These are phyloP conservation scores for Diceros bicornis DNA, from an alignment of 2,797 vertebrate species.

Conservation along the genomic window DNA sequence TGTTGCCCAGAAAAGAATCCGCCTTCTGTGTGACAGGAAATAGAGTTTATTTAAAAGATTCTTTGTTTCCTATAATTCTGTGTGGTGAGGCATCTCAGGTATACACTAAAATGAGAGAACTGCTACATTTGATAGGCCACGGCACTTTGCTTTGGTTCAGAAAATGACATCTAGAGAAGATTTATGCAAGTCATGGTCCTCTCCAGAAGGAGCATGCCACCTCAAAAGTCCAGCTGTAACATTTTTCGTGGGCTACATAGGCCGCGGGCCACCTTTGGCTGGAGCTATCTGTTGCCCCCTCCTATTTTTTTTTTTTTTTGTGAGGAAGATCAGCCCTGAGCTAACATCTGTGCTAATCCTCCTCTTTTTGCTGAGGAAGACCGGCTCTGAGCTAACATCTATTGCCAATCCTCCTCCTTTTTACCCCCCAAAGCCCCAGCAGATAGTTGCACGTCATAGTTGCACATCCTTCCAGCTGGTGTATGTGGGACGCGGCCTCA, in stretches of 20 bases:
- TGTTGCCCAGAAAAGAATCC: slow-evolving; percentile 78
- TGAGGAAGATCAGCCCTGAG: too few relatives aligned
- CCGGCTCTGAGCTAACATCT: too few relatives aligned
- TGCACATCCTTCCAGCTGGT: too few relatives aligned
- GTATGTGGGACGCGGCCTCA: too few relatives aligned
- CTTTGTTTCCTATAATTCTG: slow-evolving; percentile 72
- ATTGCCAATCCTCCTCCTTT: too few relatives aligned
- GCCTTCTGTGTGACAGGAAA: slow-evolving; percentile 80
- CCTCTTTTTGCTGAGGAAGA: too few relatives aligned
- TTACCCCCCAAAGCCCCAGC: too few relatives aligned
- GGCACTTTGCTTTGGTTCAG: background rate
- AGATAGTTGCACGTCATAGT: too few relatives aligned
- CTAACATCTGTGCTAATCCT: too few relatives aligned
- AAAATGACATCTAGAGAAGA: background rate
- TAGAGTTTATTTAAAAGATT: slow-evolving; percentile 76
- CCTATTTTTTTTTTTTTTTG: too few relatives aligned
- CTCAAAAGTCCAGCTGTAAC: background rate
- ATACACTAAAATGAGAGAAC: background rate
- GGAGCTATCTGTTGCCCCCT: background rate
- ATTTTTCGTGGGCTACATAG: background rate
- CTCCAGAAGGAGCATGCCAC: background rate
- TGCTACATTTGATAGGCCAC: background rate
- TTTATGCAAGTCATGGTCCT: background rate
- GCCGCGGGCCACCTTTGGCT: background rate
- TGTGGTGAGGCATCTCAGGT: slow-evolving; percentile 33